These are phyloP conservation scores for Pocillopora verrucosa DNA, from an alignment of 64 coral and sea anemone genomes.

Conservation along the genomic window DNA sequence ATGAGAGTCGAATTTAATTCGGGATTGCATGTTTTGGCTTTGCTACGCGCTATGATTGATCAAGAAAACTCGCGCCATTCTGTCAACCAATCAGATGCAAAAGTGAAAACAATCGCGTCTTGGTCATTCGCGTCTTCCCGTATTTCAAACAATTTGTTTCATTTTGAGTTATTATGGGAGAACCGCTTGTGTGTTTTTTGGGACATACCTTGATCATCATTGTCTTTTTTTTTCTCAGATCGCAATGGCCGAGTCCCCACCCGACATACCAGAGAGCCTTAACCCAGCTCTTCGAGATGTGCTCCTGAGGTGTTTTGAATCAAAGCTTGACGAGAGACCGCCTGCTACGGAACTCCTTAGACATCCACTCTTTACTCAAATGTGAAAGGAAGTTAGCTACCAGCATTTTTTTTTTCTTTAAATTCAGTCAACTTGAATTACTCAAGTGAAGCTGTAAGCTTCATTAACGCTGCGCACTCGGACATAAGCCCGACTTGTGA, in stretches of 20 bases:
- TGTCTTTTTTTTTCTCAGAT: conserved; percentile 60
- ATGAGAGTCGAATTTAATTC: too few relatives aligned
- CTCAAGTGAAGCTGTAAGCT: too few relatives aligned
- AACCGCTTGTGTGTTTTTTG: neutral
- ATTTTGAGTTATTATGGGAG: too few relatives aligned
- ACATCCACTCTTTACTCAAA: conserved; percentile 89
- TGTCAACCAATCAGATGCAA: too few relatives aligned
- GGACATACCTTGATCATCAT: neutral
- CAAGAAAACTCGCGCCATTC: too few relatives aligned
- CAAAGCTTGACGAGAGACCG: conserved; percentile 74
- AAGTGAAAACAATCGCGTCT: too few relatives aligned
- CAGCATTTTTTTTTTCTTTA: neutral
- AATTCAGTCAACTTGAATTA: neutral
- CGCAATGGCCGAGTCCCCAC: conserved; percentile 74
- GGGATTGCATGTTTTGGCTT: too few relatives aligned
- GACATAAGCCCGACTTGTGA: too few relatives aligned
- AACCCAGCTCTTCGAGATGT: conserved; percentile 91
- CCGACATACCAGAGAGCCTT: conserved; percentile 84
- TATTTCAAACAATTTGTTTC: too few relatives aligned
- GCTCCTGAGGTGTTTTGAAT: conserved; percentile 82
- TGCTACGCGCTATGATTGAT: too few relatives aligned
- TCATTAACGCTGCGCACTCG: too few relatives aligned
- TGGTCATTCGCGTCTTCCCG: too few relatives aligned
- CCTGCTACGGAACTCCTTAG: conserved; percentile 77
- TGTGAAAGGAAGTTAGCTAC: neutral